These are phyloP conservation scores for Columbina picui DNA, from an alignment of 2,113 vertebrate species.

Conservation along the genomic window DNA sequence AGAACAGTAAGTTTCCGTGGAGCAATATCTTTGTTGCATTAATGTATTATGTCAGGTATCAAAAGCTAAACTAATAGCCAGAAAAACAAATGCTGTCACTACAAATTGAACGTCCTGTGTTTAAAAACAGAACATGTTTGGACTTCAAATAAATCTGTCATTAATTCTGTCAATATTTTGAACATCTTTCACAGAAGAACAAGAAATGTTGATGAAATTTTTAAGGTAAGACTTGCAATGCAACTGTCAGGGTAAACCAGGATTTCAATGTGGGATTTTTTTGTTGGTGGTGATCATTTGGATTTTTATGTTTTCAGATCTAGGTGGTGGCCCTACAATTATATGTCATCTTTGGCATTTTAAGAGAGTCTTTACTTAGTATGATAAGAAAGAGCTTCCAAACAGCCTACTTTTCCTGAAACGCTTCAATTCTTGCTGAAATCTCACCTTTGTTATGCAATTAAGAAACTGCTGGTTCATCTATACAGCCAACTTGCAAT, in stretches of 20 bases:
- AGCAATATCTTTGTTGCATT: background rate
- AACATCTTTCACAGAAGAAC: conserved; percentile 11
- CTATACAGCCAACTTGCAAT: background rate
- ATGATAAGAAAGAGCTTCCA: background rate
- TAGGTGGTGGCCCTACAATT: background rate
- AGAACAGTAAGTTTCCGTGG: background rate
- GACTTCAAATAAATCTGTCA: background rate
- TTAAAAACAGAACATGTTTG: background rate
- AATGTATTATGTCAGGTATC: background rate
- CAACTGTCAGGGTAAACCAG: conserved; percentile 14
- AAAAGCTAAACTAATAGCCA: background rate
- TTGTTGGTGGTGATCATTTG: background rate
- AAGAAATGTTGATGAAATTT: conserved; percentile 26
- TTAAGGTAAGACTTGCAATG: conserved; percentile 52
- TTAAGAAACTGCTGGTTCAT: background rate
- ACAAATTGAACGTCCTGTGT: background rate
- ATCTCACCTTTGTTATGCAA: background rate
- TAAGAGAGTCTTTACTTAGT: background rate
- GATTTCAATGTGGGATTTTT: background rate
- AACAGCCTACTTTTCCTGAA: background rate
- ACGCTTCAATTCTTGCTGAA: background rate
- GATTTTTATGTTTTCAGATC: background rate
- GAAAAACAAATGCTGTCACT: background rate
- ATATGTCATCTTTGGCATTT: background rate
- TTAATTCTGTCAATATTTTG: conserved; percentile 15